Evolutionary conservation across 53 echinoderm and acorn worm genomes (phyloP), one percentile per base, ranked within the genome.

Genomic region (Crossaster papposus): DNA sequence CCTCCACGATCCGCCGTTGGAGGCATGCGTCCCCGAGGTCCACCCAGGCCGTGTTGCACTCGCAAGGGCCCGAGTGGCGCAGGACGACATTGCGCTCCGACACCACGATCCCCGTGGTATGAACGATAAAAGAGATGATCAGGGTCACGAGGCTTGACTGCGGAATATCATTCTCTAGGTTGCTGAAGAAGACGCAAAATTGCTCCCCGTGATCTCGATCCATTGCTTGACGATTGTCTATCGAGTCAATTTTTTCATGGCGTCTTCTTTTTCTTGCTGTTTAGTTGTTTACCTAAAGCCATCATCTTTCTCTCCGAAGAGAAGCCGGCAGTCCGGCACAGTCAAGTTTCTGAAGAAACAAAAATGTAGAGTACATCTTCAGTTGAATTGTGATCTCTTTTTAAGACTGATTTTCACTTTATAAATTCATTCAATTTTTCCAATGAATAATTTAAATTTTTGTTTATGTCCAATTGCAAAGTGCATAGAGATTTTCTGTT

Each of bases 101-200:
- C 9, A 94, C 55, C 22, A 30, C 55, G 26, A 92, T 29, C 62
- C 94, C 94, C 0, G 90, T 74, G 17, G 75, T 80, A 33, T 90
- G 76, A 20, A 70, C 86, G 54, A 92, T 86, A 10, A 94, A 90
- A 73, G 86, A 89, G 36, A 80, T 64, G 44, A 94, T 90, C 82
- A 94, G 30, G 5, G 90, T 64, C 75, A 81, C 81, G 6, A 94
- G 68, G 15, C 64, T 86, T 32, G 63, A 38, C 83, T 94, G 88
- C 5, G 88, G 80, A 52, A 77, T 17, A 37, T 81, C 70, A 28
- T 93, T 77, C 64, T 95, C 91, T 3, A 95, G 81, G 80, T 95
- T 95, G 64, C 93, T 90, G 13, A 93, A 63, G 74, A 93, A 93
- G 70, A 95, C 53, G 35, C 90, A 86, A 62, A 82, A 82, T 38